Base-by-base conservation (phyloP, 2,113 vertebrate genomes). In the Pipra filicauda region DNA sequence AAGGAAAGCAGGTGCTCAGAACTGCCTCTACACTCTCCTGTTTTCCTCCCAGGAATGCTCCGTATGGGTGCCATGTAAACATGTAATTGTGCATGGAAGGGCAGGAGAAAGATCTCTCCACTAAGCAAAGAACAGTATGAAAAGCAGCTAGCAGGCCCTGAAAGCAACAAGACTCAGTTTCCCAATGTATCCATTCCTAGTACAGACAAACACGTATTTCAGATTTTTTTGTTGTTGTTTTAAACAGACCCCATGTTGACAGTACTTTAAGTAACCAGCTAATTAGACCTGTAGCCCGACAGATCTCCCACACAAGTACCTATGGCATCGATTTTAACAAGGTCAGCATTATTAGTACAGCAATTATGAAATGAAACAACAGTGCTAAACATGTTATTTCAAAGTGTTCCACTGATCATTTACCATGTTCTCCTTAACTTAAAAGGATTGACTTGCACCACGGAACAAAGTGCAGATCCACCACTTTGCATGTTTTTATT, bases 301-400 rank as follows among this genome's bases (percentile, higher is more conserved):
- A 76, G 31, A 82, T 58, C 54, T 87, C 73, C 91, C 89, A 78
- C 52, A 72, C 62, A 78, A 73, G 87, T 22, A 90, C 84, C 90
- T 83, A 23, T 55, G 51, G 64, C 67, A 85, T 39, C 5, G 2
- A n/a, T 4, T 41, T 94, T 76, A 91, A 83, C 51, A 44, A 75
- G 73, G 73, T 49, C 75, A 69, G 62, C 26, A 51, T 79, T 66
- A 64, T 79, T 88, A 89, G 39, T 59, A 73, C 39, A 62, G 51
- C 54, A 85, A 88, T 76, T 79, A 79, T 11, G 35, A 89, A 85
- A 55, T 37, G 26, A 93, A 93, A 55, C 80, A 83, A 79, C 71
- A 74, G 78, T 11, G 41, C 49, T 82, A 76, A 76, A 58, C 28
- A 9, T 49, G 35, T n/a, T 82, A 73, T 70, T 88, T 79, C 30